Conservation (phyloP, 2,113 vertebrate genomes). For the Serilophus lunatus region DNA sequence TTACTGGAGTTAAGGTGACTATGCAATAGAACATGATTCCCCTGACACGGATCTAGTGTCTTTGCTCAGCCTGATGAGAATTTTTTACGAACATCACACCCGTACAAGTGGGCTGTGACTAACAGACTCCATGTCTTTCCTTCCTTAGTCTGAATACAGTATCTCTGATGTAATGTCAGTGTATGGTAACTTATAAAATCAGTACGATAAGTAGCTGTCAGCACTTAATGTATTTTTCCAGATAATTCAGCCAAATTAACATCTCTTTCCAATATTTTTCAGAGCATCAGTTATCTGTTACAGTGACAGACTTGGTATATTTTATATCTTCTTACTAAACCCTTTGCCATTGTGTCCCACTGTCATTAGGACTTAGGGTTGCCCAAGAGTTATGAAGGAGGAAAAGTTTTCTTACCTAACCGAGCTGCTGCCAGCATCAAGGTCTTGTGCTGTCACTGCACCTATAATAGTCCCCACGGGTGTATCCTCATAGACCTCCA, state of each 20-base stretch:
- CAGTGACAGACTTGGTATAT: neutral
- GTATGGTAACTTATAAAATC: neutral
- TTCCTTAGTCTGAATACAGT: neutral
- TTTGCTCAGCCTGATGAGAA: neutral
- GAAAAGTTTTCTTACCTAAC: conserved; percentile 80
- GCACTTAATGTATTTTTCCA: neutral
- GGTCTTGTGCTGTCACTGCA: conserved; percentile 94
- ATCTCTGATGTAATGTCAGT: neutral
- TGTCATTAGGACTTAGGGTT: neutral
- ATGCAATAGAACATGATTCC: neutral
- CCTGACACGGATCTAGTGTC: too few species aligned
- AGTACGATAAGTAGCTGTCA: neutral
- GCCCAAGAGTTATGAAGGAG: neutral
- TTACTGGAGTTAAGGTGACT: neutral
- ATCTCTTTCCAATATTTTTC: neutral
- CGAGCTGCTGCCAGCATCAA: conserved; percentile 88
- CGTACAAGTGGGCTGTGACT: neutral
- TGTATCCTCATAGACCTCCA: conserved; percentile 97
- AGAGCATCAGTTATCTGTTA: neutral
- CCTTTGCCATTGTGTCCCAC: neutral
- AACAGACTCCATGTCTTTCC: neutral
- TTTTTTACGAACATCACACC: rapidly evolving
- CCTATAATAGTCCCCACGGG: conserved; percentile 92
- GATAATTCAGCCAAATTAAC: neutral
- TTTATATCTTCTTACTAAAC: neutral